A percentile compares a stretch with the other conserved stretches of the same genome.
Conservation (phyloP, 2,797 vertebrate genomes). For the Alectoris magna region DNA sequence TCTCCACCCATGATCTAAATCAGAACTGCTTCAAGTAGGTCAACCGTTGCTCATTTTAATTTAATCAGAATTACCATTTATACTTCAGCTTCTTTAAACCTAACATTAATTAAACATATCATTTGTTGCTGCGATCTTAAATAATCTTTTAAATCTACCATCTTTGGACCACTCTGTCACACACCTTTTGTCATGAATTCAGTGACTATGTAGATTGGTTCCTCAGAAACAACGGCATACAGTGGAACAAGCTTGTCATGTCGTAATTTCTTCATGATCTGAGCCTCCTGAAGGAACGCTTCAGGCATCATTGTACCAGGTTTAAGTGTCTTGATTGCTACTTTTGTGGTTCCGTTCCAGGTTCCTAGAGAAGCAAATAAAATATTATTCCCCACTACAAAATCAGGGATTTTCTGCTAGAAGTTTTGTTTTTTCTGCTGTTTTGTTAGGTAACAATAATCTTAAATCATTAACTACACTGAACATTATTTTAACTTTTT, state of each 20-base stretch:
- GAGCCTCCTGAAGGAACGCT: constrained; percentile 96
- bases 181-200: constrained; percentile 97
- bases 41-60: neutral
- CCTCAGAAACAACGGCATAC: constrained; percentile 94
- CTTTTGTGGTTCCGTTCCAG: constrained; percentile 97
- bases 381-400: constrained; percentile 11
- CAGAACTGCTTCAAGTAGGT: constrained; percentile 54
- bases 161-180: neutral
- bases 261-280: constrained; percentile 96
- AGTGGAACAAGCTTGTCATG: constrained; percentile 96
- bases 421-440: neutral
- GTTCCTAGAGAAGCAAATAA: constrained; percentile 83
- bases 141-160: neutral
- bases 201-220: constrained; percentile 96
- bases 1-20: neutral
- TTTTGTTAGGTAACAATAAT: neutral
- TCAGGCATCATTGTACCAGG: constrained; percentile 97
- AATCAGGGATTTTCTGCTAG: neutral
- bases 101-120: constrained; percentile 46
- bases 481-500: neutral
- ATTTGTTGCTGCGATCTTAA: constrained; percentile 26
- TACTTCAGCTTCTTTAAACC: neutral
- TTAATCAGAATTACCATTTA: constrained; percentile 46
- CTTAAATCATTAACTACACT: neutral
- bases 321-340: constrained; percentile 96